These are phyloP conservation scores for Gastrophryne carolinensis DNA, from an alignment of 2,797 vertebrate genomes.

Conservation along the genomic window DNA sequence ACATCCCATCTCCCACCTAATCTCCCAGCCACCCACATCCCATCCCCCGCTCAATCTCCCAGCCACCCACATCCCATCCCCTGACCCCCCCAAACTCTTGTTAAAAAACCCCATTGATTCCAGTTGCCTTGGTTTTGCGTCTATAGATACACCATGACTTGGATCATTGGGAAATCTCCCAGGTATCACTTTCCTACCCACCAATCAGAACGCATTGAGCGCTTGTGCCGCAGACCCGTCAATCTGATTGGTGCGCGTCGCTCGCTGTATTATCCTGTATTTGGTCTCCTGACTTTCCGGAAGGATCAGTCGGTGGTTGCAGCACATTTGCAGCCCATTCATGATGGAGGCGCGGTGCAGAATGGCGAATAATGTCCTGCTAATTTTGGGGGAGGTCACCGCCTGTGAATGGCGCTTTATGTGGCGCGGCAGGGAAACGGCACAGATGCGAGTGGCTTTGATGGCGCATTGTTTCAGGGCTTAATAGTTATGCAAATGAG, in stretches of 20 bases:
- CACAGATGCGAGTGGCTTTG: constrained; percentile 41
- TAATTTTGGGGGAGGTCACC: constrained; percentile 41
- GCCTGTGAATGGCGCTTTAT: constrained; percentile 38
- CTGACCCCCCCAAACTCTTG: not conserved
- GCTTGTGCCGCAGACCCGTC: too few species aligned
- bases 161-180: not conserved
- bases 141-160: not conserved
- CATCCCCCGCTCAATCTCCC: too few species aligned
- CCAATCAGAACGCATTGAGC: not conserved
- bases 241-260: too few species aligned
- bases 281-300: not conserved
- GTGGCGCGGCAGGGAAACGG: constrained; percentile 8
- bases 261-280: too few species aligned
- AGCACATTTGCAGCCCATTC: too few species aligned
- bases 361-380: constrained; percentile 6
- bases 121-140: too few species aligned
- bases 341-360: too few species aligned
- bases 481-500: constrained; percentile 53
- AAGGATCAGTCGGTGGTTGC: too few species aligned
- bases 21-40: too few species aligned
- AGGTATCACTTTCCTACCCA: not conserved
- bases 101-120: not conserved
- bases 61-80: too few species aligned
- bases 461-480: constrained; percentile 47
- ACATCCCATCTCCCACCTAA: too few species aligned